A percentile compares a stretch with the other conserved stretches of the same genome.
These are phyloP conservation scores for Lepidocolaptes lacrymiger DNA, from an alignment of 2,797 vertebrate species.

Conservation along the genomic window DNA sequence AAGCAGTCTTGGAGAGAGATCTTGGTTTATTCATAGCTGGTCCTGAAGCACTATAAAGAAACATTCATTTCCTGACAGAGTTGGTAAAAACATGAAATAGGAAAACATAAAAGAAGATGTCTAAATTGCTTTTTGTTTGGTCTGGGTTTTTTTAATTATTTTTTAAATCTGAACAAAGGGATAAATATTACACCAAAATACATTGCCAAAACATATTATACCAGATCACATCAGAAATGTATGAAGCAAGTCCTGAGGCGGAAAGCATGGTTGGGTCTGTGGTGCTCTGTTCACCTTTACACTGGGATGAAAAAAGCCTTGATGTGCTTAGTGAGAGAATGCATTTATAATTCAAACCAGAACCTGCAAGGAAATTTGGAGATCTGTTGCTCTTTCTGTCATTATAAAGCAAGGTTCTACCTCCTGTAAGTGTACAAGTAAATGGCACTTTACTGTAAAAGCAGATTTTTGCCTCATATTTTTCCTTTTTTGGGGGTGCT, in stretches of 20 bases:
- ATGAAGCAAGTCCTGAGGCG: background rate
- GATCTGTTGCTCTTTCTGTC: background rate
- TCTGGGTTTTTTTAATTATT: background rate
- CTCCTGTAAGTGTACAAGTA: background rate
- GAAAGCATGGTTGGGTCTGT: background rate
- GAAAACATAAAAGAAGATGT: background rate
- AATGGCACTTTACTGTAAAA: background rate
- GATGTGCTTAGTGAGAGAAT: background rate
- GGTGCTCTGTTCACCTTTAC: background rate
- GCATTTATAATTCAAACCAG: background rate
- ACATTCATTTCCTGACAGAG: background rate
- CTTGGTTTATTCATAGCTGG: background rate
- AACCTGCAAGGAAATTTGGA: background rate
- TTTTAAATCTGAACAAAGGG: background rate
- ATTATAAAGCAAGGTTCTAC: background rate
- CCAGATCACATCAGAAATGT: background rate
- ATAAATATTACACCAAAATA: background rate
- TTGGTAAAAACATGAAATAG: background rate
- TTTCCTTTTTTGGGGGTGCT: background rate
- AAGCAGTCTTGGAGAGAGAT: background rate
- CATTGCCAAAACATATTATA: background rate
- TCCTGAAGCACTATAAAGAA: background rate
- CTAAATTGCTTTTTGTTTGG: background rate
- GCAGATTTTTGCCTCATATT: background rate
- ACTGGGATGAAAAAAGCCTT: background rate